Conservation (phyloP, 2,888 invertebrate species). For the Plutella xylostella region DNA sequence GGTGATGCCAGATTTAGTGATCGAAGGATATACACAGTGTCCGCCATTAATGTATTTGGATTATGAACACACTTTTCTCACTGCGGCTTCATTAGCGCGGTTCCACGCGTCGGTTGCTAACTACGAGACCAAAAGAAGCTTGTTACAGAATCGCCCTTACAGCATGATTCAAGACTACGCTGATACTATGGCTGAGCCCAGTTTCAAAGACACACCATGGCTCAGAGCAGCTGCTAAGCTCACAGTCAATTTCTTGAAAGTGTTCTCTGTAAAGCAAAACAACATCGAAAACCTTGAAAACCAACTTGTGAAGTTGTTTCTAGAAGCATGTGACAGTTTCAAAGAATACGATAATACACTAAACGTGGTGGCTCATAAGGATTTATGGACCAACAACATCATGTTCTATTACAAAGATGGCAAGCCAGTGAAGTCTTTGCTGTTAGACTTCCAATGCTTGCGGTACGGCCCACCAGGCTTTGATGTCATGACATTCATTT, state of each 20-base stretch:
- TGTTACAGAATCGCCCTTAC: constrained; percentile 21
- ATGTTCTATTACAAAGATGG: constrained; percentile 40
- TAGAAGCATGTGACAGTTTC: constrained; percentile 34
- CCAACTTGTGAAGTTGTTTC: constrained; percentile 24
- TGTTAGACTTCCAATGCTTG: constrained; percentile 48
- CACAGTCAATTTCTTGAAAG: constrained; percentile 30
- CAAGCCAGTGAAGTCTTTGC: constrained; percentile 31
- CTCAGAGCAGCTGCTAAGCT: constrained; percentile 38
- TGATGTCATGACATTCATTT: constrained; percentile 39
- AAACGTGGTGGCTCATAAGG: constrained; percentile 47
- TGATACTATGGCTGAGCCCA: constrained; percentile 29
- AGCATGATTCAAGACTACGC: constrained; percentile 28
- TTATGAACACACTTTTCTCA: constrained; percentile 29
- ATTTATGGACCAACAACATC: constrained; percentile 52
- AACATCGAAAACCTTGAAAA: constrained; percentile 26
- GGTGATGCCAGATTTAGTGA: constrained; percentile 45
- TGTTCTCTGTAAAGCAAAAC: constrained; percentile 31
- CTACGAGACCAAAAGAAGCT: constrained; percentile 30
- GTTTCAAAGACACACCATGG: constrained; percentile 36
- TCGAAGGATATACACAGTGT: constrained; percentile 32
- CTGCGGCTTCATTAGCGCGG: constrained; percentile 33
- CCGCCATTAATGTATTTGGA: constrained; percentile 28
- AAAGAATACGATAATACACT: constrained; percentile 27
- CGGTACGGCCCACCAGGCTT: constrained; percentile 49
- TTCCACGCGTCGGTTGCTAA: constrained; percentile 48